Conservation (phyloP, 2,888 invertebrate genomes). For the Cosmia trapezina region DNA sequence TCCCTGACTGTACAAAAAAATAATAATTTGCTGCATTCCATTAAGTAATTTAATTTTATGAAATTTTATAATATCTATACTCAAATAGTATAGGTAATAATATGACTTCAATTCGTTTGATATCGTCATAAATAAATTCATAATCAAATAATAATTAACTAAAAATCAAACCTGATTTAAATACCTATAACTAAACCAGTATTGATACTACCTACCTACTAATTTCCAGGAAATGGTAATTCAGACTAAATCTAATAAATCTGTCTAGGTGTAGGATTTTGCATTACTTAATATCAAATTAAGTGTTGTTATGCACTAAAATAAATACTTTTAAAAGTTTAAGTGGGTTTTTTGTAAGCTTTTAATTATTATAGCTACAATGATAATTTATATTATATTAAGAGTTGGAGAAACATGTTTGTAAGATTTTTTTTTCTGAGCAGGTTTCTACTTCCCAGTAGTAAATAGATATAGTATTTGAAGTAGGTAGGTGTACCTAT, state of each 20-base stretch:
- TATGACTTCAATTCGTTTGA: neutral
- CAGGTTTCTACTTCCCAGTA: neutral
- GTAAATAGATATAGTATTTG: neutral
- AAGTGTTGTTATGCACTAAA: constrained; percentile 1
- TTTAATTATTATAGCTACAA: constrained; percentile 14
- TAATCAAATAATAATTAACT: constrained; percentile 2
- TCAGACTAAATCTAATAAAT: constrained; percentile 35
- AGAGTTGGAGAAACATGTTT: neutral
- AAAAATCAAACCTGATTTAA: constrained; percentile 12
- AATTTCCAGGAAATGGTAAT: constrained; percentile 30
- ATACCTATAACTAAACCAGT: constrained; percentile 3
- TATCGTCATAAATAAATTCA: neutral
- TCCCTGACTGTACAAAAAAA: neutral
- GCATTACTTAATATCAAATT: constrained; percentile 38
- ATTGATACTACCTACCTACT: neutral
- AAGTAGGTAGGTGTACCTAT: neutral
- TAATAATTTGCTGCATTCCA: neutral
- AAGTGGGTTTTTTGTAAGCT: neutral
- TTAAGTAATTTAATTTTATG: neutral
- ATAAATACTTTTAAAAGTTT: constrained; percentile 11
- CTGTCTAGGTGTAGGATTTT: constrained; percentile 34
- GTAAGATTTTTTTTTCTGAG: neutral
- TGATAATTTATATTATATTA: constrained; percentile 6
- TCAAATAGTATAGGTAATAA: neutral
- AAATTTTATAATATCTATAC: neutral